Evolutionary conservation across 2,797 vertebrate species (phyloP), one percentile per base, ranked within the genome.

Genomic region (Anguilla megastoma): DNA sequence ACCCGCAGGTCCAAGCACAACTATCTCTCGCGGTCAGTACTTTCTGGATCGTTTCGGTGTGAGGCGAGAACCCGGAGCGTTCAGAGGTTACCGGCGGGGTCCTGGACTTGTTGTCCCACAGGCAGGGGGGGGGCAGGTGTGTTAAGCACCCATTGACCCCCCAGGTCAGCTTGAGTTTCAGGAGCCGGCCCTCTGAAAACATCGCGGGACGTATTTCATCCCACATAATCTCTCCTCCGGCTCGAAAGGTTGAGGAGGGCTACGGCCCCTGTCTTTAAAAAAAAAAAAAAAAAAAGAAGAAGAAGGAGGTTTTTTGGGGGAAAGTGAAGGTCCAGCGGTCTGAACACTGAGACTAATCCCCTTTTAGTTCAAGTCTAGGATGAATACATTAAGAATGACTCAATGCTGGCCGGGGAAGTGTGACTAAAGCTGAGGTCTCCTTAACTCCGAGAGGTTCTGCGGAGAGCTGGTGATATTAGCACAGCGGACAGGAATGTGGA

Each of bases 321-420:
- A 94, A 93, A 91, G 89, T 91, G 92, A 93, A 94, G 91, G 91
- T 93, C 93, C 94, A 90, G 93, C 63, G 92, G 79, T 92, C 88
- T 90, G 89, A 92, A 91, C 86, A 91, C 79, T 92, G 92, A 94
- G 91, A 90, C 92, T 94, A 96, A 94, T 94, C 92, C 89, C 63
- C 94, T 95, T 96, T 95, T 88, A 93, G 91, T 95, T 95, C 93
- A 92, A 94, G 93, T 95, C 93, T 94, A 92, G 95, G 95, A 94
- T 93, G 95, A 95, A 95, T 94, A 91, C 89, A 92, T 92, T 94
- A 91, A 89, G 92, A 93, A 91, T 96, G 95, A 95, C 92, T 96
- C 94, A 95, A 91, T 93, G 91, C 91, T 96, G 94, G 94, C 94
- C 94, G 88, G 92, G 87, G 91, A 90, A 92, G 94, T 94, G 93